Evolutionary conservation across 2,113 vertebrate genomes (phyloP), one percentile per base, ranked within the genome.

Genomic region (Hepsetus odoe): DNA sequence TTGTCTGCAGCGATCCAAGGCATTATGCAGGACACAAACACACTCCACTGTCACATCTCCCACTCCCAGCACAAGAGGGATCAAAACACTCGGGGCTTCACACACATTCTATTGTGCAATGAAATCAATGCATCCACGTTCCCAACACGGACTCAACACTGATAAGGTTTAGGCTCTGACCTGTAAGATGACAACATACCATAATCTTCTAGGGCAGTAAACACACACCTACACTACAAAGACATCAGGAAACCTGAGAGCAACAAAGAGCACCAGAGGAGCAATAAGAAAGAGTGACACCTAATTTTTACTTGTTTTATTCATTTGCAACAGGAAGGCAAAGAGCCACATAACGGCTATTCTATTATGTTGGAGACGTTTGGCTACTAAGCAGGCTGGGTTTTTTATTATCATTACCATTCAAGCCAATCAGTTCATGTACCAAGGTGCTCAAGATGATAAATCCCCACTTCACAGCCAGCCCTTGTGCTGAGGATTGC

Each of bases 1-100:
- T 30, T 44, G 35, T 58, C 35, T 10, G 26, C 20, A 56, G 26
- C n/a, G 44, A 59, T 59, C 44, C 38, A 66, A 75, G 72, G 13
- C 18, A 16, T 40, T 55, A 13, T 20, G 13, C 3, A 38, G 42
- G 33, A 22, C 59, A 33, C 58, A 74, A 24, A 49, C 32, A 49
- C 20, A 20, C 11, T 10, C 42, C 58, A 33, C 30, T 65, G 32
- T 64, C n/a, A 32, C 4, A 40, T 33, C 33, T 18, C 13, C 35
- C 5, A 51, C 10, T 33, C 13, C n/a, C 30, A 12, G 24, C 24
- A 30, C 26, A 30, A 24, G 59, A 11, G 61, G 35, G 61, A 62
- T 64, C 61, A 35, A 38, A 33, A 64, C 32, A 64, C 61, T 55
- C 51, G 11, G 33, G 9, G 38, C 61, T 35, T 16, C 32, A n/a